phyloP scores from a whole-genome alignment of 2,113 vertebrate species.

The Fulmarus glacialis region DNA sequence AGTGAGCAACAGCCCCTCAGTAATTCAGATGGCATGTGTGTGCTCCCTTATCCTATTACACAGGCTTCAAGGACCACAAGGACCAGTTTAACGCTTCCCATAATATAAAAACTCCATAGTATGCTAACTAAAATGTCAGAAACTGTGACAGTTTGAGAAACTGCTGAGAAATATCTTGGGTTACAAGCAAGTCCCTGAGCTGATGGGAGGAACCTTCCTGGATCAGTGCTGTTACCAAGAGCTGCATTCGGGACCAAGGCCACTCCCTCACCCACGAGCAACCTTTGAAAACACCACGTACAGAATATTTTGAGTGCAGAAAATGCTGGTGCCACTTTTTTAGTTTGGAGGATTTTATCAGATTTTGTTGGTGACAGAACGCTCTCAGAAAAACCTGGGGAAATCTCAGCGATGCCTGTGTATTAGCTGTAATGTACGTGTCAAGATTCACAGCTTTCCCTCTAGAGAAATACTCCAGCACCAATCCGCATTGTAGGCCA shows the following conservation, averaged over 20 bases:
- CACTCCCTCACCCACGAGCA: background rate
- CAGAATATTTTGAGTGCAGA: background rate
- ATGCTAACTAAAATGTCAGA: background rate
- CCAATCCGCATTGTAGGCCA: background rate
- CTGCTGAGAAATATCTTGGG: background rate
- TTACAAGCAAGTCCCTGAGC: background rate
- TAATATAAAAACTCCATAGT: background rate
- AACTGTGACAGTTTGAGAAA: background rate
- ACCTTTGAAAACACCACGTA: background rate
- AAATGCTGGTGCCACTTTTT: background rate
- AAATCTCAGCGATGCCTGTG: background rate
- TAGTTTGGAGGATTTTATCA: background rate
- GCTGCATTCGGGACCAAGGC: background rate
- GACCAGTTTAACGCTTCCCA: slow-evolving; percentile 16
- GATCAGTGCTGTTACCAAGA: background rate
- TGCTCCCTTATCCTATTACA: slow-evolving; percentile 35
- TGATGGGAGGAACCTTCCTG: background rate
- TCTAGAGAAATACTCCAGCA: background rate
- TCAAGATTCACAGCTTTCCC: slow-evolving; percentile 12
- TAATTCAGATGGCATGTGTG: background rate
- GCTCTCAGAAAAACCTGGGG: background rate
- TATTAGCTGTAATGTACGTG: background rate
- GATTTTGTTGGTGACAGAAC: background rate
- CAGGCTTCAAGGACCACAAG: slow-evolving; percentile 6
- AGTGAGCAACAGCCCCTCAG: slow-evolving; percentile 48